Base-by-base conservation (phyloP, 92 coral and sea anemone genomes). In the Epizoanthus ramosus region DNA sequence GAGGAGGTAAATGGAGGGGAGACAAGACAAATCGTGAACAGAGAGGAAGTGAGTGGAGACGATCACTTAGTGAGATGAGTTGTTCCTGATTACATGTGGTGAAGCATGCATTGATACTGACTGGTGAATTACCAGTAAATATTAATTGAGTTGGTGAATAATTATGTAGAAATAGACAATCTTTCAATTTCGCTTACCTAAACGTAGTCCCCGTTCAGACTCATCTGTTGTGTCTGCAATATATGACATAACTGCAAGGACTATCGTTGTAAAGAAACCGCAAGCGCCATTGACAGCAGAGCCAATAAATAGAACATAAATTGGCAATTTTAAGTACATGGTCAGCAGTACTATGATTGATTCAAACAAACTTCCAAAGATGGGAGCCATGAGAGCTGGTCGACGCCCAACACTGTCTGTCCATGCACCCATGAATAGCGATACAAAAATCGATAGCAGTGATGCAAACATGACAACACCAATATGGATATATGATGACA, bases 381-480 rank as follows among this genome's bases (percentile, higher is more conserved):
- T 24, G 14, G 97, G 92, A 0, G 81, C 21, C 9, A 86, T 66
- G 21, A 93, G 70, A 9, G 92, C 92, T 52, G 93, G 97, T 43
- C 88, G 88, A 17, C 97, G 88, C 12, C 97, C 97, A 58, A 84
- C 94, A 22, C 65, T 73, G 68, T 93, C 97, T 16, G 97, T 73
- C 97, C 97, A 93, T 33, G 90, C 86, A 13, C 97, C 97, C 64
- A 93, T 86, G 80, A 93, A 91, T 18, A 93, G 79, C n/a, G 92
- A 77, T 65, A 93, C 74, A 60, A 93, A 61, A 28, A 91, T 73
- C 0, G 97, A 83, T 14, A 94, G 97, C 10, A 93, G 76, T n/a
- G 90, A 66, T 45, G 85, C 85, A 56, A 70, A 83, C 77, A 92
- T 82, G 18, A 71, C 79, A 0, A 70, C 54, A 23, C 94, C 91